Evolutionary conservation across 2,888 invertebrate genomes (phyloP).

Genomic region (Drosophila aldrichi): DNA sequence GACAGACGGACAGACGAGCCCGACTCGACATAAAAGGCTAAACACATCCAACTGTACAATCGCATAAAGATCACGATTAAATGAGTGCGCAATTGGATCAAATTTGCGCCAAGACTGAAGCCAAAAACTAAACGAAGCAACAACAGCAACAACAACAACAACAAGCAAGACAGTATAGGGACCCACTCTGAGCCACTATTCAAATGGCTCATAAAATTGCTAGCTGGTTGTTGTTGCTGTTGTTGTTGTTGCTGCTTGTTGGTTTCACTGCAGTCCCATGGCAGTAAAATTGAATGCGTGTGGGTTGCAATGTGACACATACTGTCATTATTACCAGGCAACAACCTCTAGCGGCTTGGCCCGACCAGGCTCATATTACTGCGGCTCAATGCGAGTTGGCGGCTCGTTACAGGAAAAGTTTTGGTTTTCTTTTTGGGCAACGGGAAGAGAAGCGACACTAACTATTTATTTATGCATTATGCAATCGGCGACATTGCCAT

Average conservation of each 20-base stretch:
- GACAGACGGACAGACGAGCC: constrained; percentile 31
- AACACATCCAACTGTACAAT: constrained; percentile 80
- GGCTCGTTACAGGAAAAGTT: constrained; percentile 76
- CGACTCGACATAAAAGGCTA: constrained; percentile 79
- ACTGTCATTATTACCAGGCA: constrained; percentile 83
- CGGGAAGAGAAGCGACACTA: constrained; percentile 22
- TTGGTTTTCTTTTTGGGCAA: constrained; percentile 39
- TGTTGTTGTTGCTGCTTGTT: constrained; percentile 20
- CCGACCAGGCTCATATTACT: constrained; percentile 72
- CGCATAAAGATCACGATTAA: constrained; percentile 83
- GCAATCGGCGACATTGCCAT: constrained; percentile 58
- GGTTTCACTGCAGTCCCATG: constrained; percentile 30
- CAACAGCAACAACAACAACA: constrained; percentile 36
- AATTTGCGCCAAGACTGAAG: constrained; percentile 79
- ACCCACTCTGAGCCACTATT: constrained; percentile 45
- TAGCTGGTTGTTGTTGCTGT: constrained; percentile 30
- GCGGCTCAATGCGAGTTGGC: constrained; percentile 64
- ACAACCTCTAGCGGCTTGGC: constrained; percentile 67
- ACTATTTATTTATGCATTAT: constrained; percentile 69
- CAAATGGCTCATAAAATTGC: constrained; percentile 75
- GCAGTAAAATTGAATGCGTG: constrained; percentile 81
- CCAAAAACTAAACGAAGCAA: constrained; percentile 59
- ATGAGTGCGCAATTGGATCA: constrained; percentile 83
- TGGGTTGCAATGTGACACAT: constrained; percentile 84
- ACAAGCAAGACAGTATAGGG: constrained; percentile 18